phyloP scores from a whole-genome alignment of 2,888 invertebrate species.

The Dicranocentrus wangi region DNA sequence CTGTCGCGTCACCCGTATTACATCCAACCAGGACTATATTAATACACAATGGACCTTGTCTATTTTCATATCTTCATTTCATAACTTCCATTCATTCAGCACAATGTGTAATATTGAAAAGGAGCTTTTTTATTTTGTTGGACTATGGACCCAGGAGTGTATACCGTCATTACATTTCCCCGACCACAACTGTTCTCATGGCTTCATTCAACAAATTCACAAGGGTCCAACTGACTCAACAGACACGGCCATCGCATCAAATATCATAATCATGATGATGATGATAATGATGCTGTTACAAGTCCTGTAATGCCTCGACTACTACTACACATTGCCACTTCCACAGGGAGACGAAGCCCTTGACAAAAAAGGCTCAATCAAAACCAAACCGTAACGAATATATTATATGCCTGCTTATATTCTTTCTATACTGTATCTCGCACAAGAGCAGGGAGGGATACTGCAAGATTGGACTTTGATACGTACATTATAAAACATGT shows the following conservation, averaged over 20 bases:
- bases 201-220: slow-evolving; percentile 67
- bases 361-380: slow-evolving; percentile 61
- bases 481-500: too few species aligned
- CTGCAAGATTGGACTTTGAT: too few species aligned
- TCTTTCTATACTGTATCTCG: too few species aligned
- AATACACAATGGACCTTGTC: slow-evolving; percentile 5
- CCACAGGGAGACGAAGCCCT: slow-evolving; percentile 45
- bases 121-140: slow-evolving; percentile 36
- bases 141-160: slow-evolving; percentile 13
- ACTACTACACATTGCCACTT: slow-evolving; percentile 32
- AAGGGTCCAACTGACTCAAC: slow-evolving; percentile 68
- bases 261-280: slow-evolving; percentile 54
- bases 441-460: too few species aligned
- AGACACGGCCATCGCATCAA: slow-evolving; percentile 54
- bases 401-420: too few species aligned
- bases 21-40: not conserved
- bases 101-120: slow-evolving; percentile 1
- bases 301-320: slow-evolving; percentile 14
- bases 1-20: too few species aligned
- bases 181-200: slow-evolving; percentile 71
- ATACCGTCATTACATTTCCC: slow-evolving; percentile 55
- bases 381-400: slow-evolving; percentile 25
- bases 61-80: slow-evolving; percentile 15
- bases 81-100: slow-evolving; percentile 15
- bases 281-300: slow-evolving; percentile 54